Conservation (phyloP, 37 sponge, comb jelly and placozoan species). For the Hormiphora californensis region DNA sequence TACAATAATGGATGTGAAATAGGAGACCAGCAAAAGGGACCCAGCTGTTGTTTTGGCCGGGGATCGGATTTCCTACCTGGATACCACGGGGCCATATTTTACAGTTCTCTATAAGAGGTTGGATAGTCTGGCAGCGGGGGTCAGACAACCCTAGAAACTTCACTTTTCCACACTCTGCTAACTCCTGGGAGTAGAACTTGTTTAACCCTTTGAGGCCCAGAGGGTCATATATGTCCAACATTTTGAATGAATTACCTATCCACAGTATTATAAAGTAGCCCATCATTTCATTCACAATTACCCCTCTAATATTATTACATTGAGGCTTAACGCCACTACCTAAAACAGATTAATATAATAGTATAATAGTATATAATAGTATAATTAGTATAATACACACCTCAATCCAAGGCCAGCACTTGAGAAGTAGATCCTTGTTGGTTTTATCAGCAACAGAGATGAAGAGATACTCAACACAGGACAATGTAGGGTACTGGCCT, state of each 20-base stretch:
- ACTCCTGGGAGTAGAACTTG: neutral
- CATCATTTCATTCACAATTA: too few species aligned
- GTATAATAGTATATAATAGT: too few species aligned
- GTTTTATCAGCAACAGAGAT: conserved; percentile 48
- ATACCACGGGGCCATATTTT: conserved; percentile 27
- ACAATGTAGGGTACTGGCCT: neutral
- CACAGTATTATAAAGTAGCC: too few species aligned
- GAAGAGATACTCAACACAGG: conserved; percentile 10
- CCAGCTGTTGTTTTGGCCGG: neutral
- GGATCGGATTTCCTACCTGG: neutral
- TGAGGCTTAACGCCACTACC: too few species aligned
- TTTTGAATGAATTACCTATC: too few species aligned
- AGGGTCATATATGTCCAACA: too few species aligned
- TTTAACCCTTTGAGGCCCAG: too few species aligned
- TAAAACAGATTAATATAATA: too few species aligned
- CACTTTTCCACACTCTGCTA: neutral
- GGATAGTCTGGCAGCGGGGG: conserved; percentile 32
- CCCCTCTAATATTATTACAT: too few species aligned
- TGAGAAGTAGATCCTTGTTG: conserved; percentile 4
- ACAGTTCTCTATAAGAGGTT: conserved; percentile 43
- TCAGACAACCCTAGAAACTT: conserved; percentile 29
- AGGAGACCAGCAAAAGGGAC: too few species aligned
- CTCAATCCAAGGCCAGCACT: conserved; percentile 54
- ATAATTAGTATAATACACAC: too few species aligned
- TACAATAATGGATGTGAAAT: too few species aligned